Conservation (phyloP, 2,113 vertebrate genomes). For the Syngnathus floridae region DNA sequence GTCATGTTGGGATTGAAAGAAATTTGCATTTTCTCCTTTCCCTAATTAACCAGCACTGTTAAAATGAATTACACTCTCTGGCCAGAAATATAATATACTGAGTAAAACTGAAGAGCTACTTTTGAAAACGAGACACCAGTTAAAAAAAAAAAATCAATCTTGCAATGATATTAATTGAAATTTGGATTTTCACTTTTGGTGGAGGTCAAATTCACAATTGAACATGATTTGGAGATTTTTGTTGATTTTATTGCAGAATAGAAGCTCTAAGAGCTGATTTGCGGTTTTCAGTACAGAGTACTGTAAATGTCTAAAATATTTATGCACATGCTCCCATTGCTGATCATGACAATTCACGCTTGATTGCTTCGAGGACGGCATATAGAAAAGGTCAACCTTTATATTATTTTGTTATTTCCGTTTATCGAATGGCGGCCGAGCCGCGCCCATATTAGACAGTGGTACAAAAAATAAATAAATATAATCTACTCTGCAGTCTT, state of each 20-base stretch:
- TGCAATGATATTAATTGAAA: neutral
- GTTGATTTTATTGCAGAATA: neutral
- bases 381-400: neutral
- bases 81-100: neutral
- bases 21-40: neutral
- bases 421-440: neutral
- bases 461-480: neutral
- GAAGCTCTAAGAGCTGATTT: neutral
- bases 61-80: neutral
- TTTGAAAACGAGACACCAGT: no score
- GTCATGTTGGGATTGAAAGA: constrained; percentile 4
- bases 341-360: neutral
- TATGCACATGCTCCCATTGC: neutral
- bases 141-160: neutral
- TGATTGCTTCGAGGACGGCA: neutral
- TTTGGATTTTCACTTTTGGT: neutral
- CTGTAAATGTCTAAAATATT: neutral
- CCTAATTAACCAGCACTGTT: neutral
- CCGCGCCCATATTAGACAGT: neutral
- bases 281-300: neutral
- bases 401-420: neutral
- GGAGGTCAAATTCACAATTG: neutral
- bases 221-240: neutral
- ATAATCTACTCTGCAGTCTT: neutral
- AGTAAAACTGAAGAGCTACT: neutral